Evolutionary conservation across 2,797 vertebrate species (phyloP).

Genomic region (Picus viridis): DNA sequence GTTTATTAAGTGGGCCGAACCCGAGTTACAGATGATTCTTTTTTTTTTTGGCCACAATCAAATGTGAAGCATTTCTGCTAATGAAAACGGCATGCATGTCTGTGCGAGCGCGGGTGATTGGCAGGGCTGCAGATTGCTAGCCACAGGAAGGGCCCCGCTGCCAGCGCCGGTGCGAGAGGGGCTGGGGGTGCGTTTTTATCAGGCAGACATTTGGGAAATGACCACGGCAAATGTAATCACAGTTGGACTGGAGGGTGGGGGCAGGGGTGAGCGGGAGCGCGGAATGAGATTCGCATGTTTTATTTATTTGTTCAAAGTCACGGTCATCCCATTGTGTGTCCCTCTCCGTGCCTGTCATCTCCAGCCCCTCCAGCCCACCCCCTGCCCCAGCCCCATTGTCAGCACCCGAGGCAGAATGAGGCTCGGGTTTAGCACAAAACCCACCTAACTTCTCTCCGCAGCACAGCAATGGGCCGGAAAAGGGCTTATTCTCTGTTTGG

Average conservation of each 20-base stretch:
- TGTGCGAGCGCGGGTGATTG: conserved; percentile 62
- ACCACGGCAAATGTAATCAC: conserved; percentile 81
- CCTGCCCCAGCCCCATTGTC: conserved; percentile 74
- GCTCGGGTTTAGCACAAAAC: conserved; percentile 41
- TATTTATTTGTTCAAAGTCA: conserved; percentile 84
- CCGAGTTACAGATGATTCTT: conserved; percentile 26
- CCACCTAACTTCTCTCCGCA: conserved; percentile 8
- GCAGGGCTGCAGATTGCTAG: conserved; percentile 69
- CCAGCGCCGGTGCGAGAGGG: conserved; percentile 55
- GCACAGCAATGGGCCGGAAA: conserved; percentile 20
- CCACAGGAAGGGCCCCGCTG: conserved; percentile 74
- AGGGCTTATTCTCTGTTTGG: not conserved
- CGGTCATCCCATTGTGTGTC: conserved; percentile 79
- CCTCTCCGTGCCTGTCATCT: conserved; percentile 69
- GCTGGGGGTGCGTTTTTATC: conserved; percentile 60
- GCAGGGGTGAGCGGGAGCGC: conserved; percentile 48
- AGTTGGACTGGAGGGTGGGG: conserved; percentile 64
- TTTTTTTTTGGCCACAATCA: conserved; percentile 30
- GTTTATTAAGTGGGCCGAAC: conserved; percentile 63
- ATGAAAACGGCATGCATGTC: conserved; percentile 69
- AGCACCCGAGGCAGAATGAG: conserved; percentile 52
- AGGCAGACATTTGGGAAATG: conserved; percentile 80
- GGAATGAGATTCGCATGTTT: conserved; percentile 78
- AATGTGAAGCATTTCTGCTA: conserved; percentile 48
- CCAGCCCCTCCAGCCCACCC: conserved; percentile 68